Conservation (phyloP, 2,888 invertebrate species). For the Thymelicus sylvestris region DNA sequence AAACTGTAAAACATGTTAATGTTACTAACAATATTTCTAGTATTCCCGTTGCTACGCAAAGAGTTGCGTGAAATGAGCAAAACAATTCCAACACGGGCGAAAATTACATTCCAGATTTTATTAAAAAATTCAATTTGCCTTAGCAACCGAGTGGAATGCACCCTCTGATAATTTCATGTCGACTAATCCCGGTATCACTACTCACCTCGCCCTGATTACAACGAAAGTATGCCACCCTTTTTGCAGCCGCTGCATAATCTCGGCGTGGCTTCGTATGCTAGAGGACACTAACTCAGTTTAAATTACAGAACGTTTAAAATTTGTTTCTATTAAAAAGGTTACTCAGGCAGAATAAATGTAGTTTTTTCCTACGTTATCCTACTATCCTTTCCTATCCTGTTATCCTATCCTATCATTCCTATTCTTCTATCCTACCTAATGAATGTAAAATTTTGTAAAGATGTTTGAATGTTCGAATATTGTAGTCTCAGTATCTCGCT, state of each 20-base stretch:
- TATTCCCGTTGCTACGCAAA: constrained; percentile 7
- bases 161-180: constrained; percentile 45
- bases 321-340: not conserved
- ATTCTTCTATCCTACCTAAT: too few relatives aligned
- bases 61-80: constrained; percentile 34
- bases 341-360: not conserved
- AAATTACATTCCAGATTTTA: constrained; percentile 45
- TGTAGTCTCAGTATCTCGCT: too few relatives aligned
- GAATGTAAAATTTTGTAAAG: too few relatives aligned
- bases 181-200: constrained; percentile 43
- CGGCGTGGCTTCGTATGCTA: not conserved
- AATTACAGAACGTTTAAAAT: not conserved
- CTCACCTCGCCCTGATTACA: constrained; percentile 47
- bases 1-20: too few relatives aligned
- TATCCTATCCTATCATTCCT: too few relatives aligned
- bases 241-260: constrained; percentile 1
- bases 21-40: constrained; percentile 25
- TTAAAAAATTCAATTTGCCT: constrained; percentile 45
- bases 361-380: too few relatives aligned
- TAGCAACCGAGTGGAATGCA: constrained; percentile 16
- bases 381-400: too few relatives aligned
- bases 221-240: constrained; percentile 11
- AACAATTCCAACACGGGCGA: constrained; percentile 41
- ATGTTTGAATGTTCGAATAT: too few relatives aligned
- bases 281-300: not conserved